Conservation (phyloP, 1,140 invertebrate genomes). For the Lucilia cuprina region DNA sequence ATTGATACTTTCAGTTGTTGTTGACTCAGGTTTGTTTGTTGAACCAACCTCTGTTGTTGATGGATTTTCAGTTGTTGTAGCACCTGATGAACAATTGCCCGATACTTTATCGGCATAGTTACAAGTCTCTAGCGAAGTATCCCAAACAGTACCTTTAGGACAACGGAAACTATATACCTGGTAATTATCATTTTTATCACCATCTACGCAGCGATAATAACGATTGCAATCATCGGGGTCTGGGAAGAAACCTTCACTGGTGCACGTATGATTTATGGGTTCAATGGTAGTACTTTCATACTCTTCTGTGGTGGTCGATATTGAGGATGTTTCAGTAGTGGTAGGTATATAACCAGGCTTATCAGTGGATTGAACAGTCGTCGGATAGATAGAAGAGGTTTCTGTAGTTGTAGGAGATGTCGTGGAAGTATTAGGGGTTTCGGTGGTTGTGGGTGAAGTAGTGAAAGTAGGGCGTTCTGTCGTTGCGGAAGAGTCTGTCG, state of each 20-base stretch:
- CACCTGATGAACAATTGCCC: conserved; percentile 52
- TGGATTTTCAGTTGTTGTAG: conserved; percentile 10
- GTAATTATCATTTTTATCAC: conserved; percentile 65
- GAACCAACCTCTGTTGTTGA: conserved; percentile 49
- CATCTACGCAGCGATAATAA: conserved; percentile 73
- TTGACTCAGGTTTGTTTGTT: conserved; percentile 35
- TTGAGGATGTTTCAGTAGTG: conserved; percentile 29
- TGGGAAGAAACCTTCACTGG: conserved; percentile 48
- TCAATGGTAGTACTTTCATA: conserved; percentile 43
- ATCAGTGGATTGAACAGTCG: conserved; percentile 14
- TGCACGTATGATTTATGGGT: conserved; percentile 48
- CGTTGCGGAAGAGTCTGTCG: conserved; percentile 21
- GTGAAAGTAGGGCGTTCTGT: not conserved
- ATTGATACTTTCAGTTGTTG: conserved; percentile 25
- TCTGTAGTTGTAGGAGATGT: conserved; percentile 41
- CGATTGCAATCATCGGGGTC: conserved; percentile 68
- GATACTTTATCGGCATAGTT: conserved; percentile 65
- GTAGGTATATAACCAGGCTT: conserved; percentile 40
- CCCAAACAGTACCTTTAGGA: conserved; percentile 73
- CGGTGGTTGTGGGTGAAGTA: not conserved
- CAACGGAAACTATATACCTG: conserved; percentile 70
- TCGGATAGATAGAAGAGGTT: not conserved
- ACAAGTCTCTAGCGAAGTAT: conserved; percentile 67
- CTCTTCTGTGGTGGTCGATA: conserved; percentile 41
- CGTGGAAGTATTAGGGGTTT: conserved; percentile 33